Base-by-base conservation (phyloP, 2,797 vertebrate genomes). In the Synanceia verrucosa region DNA sequence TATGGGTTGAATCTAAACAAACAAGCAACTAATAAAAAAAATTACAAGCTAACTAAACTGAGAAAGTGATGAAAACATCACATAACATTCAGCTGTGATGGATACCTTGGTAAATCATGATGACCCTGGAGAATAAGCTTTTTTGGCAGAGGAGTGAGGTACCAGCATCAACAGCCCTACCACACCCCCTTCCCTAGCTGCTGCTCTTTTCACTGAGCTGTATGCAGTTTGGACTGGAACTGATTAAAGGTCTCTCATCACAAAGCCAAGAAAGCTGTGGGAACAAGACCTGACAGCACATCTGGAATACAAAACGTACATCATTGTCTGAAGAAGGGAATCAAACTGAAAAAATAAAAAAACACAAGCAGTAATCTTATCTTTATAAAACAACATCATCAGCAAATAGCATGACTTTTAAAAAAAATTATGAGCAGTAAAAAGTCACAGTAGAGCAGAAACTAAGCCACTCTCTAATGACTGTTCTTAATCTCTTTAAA, bases 131-230 rank as follows among this genome's bases (percentile, higher is more conserved):
- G 57, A 81, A 52, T 65, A 64, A 0, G 5, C 48, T 72, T 80
- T 64, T 71, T 65, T 89, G 89, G 83, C 82, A 87, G 60, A 69
- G 51, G 50, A 64, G 16, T 31, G 69, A 84, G 81, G 84, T 70
- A 80, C 78, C 79, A 85, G 91, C 86, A 88, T 91, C 86, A 83
- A 84, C 82, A 60, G 60, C 63, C 56, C 90, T 53, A 91, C 90
- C 89, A 91, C 91, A 91, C 91, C 89, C 88, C 92, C 88, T 86
- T 86, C 76, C 11, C 63, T 58, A 64, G 76, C 80, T 8, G 23
- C 75, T 60, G 83, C 81, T 79, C 73, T 78, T 84, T 77, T 79
- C 85, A 66, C 65, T 82, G 68, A 60, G 72, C 74, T 88, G 72
- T 60, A 63, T 82, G 83, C 63, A 83, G 82, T 83, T 70, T 80